These are phyloP conservation scores for Cerastoderma edule DNA, from an alignment of 2,888 invertebrate genomes.

Conservation along the genomic window DNA sequence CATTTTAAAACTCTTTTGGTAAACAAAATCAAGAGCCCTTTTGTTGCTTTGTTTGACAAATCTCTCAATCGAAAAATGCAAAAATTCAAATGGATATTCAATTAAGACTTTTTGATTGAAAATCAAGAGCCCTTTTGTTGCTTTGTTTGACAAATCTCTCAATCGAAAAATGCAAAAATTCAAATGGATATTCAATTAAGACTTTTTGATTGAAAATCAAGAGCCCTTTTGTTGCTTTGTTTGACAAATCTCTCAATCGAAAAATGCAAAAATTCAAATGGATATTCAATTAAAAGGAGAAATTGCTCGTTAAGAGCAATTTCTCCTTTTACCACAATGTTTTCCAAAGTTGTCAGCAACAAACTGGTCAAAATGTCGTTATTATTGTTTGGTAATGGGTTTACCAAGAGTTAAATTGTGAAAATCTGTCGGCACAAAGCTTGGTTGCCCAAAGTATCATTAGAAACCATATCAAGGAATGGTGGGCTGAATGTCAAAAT, in stretches of 20 bases:
- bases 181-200: background rate
- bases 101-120: background rate
- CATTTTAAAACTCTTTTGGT: no score
- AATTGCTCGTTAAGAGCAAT: background rate
- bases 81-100: background rate
- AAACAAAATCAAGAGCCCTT: background rate
- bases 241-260: background rate
- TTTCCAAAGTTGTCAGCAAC: no score
- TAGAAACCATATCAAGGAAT: no score
- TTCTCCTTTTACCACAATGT: conserved; percentile 6
- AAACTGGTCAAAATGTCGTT: no score
- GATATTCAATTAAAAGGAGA: conserved; percentile 8
- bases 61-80: background rate
- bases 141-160: background rate
- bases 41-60: background rate
- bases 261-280: background rate
- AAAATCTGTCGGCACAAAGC: no score
- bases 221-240: background rate
- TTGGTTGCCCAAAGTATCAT: no score
- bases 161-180: background rate
- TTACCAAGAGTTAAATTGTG: no score
- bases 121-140: background rate
- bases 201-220: background rate
- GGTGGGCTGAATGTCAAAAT: no score
- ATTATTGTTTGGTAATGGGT: no score